Conservation (phyloP, 2,888 invertebrate species). For the Yponomeuta malinellus region DNA sequence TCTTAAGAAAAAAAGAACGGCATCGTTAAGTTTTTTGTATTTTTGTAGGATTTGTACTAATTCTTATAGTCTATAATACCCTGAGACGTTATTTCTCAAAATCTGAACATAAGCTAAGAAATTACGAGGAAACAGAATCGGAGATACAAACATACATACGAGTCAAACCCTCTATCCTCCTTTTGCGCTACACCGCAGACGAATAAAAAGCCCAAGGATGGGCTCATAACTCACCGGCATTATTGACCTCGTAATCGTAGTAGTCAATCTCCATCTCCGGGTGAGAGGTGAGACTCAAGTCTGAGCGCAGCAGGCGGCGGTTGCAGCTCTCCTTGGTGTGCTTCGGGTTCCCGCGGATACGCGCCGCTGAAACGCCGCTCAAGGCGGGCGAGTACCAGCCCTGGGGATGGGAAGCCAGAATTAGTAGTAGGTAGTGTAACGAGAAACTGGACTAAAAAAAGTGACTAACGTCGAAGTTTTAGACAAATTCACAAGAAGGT, state of each 20-base stretch:
- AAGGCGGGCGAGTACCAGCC: slow-evolving; percentile 84
- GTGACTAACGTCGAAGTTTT: too few relatives aligned
- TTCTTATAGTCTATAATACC: too few relatives aligned
- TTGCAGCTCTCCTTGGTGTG: slow-evolving; percentile 88
- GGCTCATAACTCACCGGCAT: slow-evolving; percentile 59
- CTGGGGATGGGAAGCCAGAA: slow-evolving; percentile 46
- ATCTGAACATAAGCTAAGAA: too few relatives aligned
- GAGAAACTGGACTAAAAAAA: too few relatives aligned
- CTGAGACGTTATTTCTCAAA: too few relatives aligned
- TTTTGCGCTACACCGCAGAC: too few relatives aligned
- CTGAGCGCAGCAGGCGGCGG: slow-evolving; percentile 80
- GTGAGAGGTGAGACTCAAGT: slow-evolving; percentile 84
- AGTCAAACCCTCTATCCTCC: not conserved
- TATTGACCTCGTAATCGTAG: slow-evolving; percentile 92
- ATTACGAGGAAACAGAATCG: too few relatives aligned
- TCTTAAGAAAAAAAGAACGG: too few relatives aligned
- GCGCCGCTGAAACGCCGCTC: slow-evolving; percentile 80
- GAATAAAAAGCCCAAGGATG: not conserved
- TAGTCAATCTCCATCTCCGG: slow-evolving; percentile 91
- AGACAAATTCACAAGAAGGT: too few relatives aligned
- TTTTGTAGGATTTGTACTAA: too few relatives aligned
- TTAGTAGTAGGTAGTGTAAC: not conserved
- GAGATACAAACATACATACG: not conserved
- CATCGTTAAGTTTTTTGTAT: too few relatives aligned
- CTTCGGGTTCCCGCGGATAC: slow-evolving; percentile 80